Conservation (phyloP, 2,797 vertebrate species). For the Malacoctenus gilli region DNA sequence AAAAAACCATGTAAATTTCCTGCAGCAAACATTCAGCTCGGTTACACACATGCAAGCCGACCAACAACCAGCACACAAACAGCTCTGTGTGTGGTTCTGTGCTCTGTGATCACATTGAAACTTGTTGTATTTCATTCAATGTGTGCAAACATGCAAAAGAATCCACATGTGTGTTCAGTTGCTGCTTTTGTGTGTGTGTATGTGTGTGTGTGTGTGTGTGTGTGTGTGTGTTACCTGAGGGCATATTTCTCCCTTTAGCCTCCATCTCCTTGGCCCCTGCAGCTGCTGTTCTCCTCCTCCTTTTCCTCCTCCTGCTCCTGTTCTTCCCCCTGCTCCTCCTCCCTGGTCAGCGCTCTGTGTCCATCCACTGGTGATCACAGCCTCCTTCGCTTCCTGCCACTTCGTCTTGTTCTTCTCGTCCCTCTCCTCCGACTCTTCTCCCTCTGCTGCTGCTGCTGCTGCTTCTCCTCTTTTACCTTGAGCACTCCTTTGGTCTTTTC, state of each 20-base stretch:
- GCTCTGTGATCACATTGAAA: slow-evolving; percentile 2
- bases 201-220: slow-evolving; percentile 32
- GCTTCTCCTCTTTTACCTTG: slow-evolving; percentile 36
- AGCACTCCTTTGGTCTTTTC: slow-evolving; percentile 35
- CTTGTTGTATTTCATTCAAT: neutral
- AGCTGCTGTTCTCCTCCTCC: slow-evolving; percentile 23
- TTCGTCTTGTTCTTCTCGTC: slow-evolving; percentile 15
- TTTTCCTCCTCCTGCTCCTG: slow-evolving; percentile 54
- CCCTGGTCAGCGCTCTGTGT: slow-evolving; percentile 74
- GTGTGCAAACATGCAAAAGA: neutral
- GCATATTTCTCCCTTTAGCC: slow-evolving; percentile 81
- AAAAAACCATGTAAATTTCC: too few species aligned
- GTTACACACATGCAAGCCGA: slow-evolving; percentile 25
- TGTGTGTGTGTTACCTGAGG: slow-evolving; percentile 76
- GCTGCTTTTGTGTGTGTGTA: slow-evolving; percentile 16
- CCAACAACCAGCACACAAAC: slow-evolving; percentile 34
- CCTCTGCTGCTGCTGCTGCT: neutral
- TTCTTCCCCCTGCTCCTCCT: slow-evolving; percentile 46
- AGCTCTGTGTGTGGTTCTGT: slow-evolving; percentile 3
- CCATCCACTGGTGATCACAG: slow-evolving; percentile 77
- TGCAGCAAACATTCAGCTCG: slow-evolving; percentile 27
- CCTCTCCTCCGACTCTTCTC: neutral
- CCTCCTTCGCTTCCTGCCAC: slow-evolving; percentile 21
- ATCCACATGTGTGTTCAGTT: slow-evolving; percentile 12
- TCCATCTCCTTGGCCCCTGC: slow-evolving; percentile 78